These are phyloP conservation scores for Zaprionus lineosus DNA, from an alignment of 2,888 invertebrate genomes.

Conservation along the genomic window DNA sequence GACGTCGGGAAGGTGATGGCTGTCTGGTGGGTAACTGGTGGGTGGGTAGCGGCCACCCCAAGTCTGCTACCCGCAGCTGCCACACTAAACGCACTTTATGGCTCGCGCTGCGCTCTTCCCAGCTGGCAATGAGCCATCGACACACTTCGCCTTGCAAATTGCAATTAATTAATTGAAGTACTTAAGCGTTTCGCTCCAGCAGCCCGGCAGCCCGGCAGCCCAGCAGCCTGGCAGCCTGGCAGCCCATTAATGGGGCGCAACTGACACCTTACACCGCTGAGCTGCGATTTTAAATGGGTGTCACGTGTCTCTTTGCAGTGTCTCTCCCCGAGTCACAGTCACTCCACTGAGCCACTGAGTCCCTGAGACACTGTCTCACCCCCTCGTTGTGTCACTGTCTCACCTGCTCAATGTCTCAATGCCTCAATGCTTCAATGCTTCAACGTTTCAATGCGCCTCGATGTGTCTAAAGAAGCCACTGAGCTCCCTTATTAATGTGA, in stretches of 20 bases:
- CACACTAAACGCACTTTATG: conserved; percentile 66
- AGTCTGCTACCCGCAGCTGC: conserved; percentile 21
- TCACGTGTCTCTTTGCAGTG: conserved; percentile 52
- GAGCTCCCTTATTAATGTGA: conserved; percentile 51
- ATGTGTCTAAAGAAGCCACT: conserved; percentile 15
- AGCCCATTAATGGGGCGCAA: conserved; percentile 48
- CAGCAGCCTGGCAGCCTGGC: conserved; percentile 19
- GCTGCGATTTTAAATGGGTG: conserved; percentile 57
- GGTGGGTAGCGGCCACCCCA: too few species aligned
- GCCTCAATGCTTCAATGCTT: too few species aligned
- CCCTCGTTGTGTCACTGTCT: too few species aligned
- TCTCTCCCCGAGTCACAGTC: too few species aligned
- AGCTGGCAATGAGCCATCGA: conserved; percentile 55
- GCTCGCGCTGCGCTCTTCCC: conserved; percentile 44
- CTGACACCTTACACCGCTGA: conserved; percentile 22
- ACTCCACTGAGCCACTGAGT: neutral
- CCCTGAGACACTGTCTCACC: too few species aligned
- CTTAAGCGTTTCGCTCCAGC: conserved; percentile 48
- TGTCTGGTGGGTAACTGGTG: too few species aligned
- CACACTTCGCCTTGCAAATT: conserved; percentile 64
- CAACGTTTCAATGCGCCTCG: conserved; percentile 6
- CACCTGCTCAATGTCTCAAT: conserved; percentile 6
- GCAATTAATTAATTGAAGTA: conserved; percentile 77
- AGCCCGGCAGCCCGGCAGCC: conserved; percentile 13
- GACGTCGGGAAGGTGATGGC: too few species aligned